phyloP scores from a whole-genome alignment of 64 coral and sea anemone species.

The Cladopsammia gracilis region DNA sequence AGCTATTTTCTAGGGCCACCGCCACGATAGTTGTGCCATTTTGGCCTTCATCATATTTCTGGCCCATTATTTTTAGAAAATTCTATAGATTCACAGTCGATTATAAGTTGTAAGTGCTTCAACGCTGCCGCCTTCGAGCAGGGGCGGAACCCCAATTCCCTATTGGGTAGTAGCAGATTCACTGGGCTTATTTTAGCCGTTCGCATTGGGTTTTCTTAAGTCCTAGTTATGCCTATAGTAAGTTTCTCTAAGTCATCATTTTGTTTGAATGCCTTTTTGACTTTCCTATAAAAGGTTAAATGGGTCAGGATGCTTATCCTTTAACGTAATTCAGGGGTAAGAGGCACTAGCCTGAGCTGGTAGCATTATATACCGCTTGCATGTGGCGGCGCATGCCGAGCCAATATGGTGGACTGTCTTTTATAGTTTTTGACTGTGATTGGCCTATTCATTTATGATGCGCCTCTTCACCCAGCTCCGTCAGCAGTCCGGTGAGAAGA shows the following conservation, averaged over 20 bases:
- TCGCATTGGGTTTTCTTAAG: neutral
- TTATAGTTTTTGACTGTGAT: neutral
- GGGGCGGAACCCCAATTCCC: neutral
- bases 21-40: neutral
- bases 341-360: neutral
- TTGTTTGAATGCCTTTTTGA: neutral
- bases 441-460: neutral
- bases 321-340: neutral
- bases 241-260: neutral
- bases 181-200: neutral
- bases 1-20: too few species aligned
- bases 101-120: conserved; percentile 8
- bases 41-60: conserved; percentile 10
- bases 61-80: conserved; percentile 1
- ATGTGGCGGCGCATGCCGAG: neutral
- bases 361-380: neutral
- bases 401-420: too few species aligned
- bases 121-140: conserved; percentile 1
- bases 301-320: neutral
- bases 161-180: neutral
- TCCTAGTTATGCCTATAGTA: neutral
- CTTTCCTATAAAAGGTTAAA: neutral
- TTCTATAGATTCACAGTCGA: conserved; percentile 1
- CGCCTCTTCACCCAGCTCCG: too few species aligned
- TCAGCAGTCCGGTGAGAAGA: too few species aligned